A percentile compares a stretch with the other conserved stretches of the same genome.
Conservation (phyloP, 2,113 vertebrate genomes). For the Jaculus jaculus region DNA sequence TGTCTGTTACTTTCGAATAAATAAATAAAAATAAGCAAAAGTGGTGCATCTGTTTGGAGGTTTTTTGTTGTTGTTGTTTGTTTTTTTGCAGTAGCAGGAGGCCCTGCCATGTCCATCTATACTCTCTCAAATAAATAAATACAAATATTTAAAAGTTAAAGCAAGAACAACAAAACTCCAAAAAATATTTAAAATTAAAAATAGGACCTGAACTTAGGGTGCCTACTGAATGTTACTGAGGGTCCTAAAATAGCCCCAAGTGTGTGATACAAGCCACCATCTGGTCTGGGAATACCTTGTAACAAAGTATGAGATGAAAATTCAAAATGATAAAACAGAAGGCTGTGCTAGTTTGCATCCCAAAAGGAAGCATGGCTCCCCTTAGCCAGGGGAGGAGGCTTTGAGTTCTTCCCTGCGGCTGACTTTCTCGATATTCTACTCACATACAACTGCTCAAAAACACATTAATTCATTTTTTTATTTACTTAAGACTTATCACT, state of each 20-base stretch:
- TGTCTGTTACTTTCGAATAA: no score
- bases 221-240: constrained; percentile 8
- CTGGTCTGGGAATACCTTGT: constrained; percentile 34
- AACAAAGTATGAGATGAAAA: constrained; percentile 52
- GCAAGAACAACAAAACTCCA: no score
- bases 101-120: no score
- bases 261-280: constrained; percentile 40
- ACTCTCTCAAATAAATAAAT: no score
- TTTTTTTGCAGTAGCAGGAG: no score
- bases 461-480: constrained; percentile 51
- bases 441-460: constrained; percentile 41
- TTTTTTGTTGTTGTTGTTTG: no score
- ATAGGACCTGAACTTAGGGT: not conserved
- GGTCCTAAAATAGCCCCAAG: constrained; percentile 46
- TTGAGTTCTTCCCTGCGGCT: constrained; percentile 43
- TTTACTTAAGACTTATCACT: constrained; percentile 60
- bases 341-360: constrained; percentile 36
- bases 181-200: no score
- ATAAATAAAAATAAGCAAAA: no score
- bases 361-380: constrained; percentile 30
- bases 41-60: no score
- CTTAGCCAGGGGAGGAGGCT: not conserved
- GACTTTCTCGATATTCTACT: constrained; percentile 47
- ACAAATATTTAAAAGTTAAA: no score
- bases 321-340: constrained; percentile 45